Evolutionary conservation across 2,797 vertebrate species (phyloP), one percentile per base, ranked within the genome.

Genomic region (Cynodonichthys magdalenae): DNA sequence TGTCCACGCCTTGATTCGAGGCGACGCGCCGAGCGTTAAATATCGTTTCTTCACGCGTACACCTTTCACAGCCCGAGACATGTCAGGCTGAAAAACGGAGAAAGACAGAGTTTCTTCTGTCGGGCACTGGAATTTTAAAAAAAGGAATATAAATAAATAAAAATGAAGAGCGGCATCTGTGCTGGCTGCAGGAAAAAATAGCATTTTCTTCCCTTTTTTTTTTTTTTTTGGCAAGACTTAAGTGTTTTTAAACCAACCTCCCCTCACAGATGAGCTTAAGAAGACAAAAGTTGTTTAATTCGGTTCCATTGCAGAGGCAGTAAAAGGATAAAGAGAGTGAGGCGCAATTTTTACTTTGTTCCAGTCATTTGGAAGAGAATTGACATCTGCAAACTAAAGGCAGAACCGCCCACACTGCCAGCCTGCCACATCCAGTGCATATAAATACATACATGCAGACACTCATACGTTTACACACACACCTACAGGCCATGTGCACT

Each of bases 211-310:
- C 69, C 80, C 54, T 54, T 59, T 72, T 29, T 52, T 10, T 34
- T 1, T 58, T 59, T 74, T 79, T 89, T 83, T 85, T 94, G 92
- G 93, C 93, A 94, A 74, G 87, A 92, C 82, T 92, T 90, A 85
- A 88, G 89, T 93, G 91, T 93, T 91, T 93, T 93, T 90, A 90
- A 92, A 93, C 89, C 90, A 90, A 88, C 91, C 89, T 86, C 82
- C 90, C 87, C 90, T 92, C 92, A 92, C 90, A 92, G 90, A 93
- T 91, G 90, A 92, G 92, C 91, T 94, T 93, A 92, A 89, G 90
- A 92, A 92, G 90, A 94, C 93, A 94, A 94, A 93, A 93, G 92
- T 94, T 93, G 93, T 92, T 93, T 93, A 92, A 94, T 94, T 93
- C 89, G 84, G 90, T 92, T 88, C 86, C 90, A 89, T 91, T 91